phyloP scores from a whole-genome alignment of 2,888 invertebrate species.

The Coleophora deauratella region DNA sequence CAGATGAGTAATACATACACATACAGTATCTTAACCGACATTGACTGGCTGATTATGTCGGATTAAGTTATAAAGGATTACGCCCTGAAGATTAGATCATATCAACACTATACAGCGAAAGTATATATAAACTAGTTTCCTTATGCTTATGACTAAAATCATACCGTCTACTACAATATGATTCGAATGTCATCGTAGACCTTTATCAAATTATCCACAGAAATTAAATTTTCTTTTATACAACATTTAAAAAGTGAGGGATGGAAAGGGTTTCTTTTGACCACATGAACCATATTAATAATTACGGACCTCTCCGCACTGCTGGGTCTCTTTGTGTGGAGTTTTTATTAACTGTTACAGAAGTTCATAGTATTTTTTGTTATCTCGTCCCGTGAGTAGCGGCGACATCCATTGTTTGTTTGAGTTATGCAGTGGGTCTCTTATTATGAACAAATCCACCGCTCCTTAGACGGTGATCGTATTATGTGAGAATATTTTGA shows the following conservation, averaged over 20 bases:
- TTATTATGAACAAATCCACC: conserved; percentile 38
- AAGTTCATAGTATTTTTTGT: conserved; percentile 67
- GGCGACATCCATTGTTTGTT: conserved; percentile 45
- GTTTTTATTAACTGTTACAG: conserved; percentile 67
- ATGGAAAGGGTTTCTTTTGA: conserved; percentile 29
- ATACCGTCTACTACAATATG: too few species aligned
- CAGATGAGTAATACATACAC: too few species aligned
- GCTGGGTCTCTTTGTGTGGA: conserved; percentile 41
- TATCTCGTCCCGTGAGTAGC: conserved; percentile 26
- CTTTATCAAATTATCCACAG: conserved; percentile 7
- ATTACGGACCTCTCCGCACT: conserved; percentile 21
- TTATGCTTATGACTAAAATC: too few species aligned
- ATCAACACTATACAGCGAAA: too few species aligned
- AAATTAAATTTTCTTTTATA: conserved; percentile 14
- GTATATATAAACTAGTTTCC: too few species aligned
- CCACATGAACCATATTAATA: not conserved
- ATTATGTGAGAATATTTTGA: conserved; percentile 65
- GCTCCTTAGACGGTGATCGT: conserved; percentile 39
- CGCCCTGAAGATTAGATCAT: too few species aligned
- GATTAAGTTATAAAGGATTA: too few species aligned
- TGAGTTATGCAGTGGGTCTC: conserved; percentile 37
- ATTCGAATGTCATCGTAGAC: not conserved
- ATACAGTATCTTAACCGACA: too few species aligned
- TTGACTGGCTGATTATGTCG: too few species aligned
- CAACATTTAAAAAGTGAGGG: conserved; percentile 32